A percentile compares a stretch with the other conserved stretches of the same genome.
Evolutionary conservation across 2,888 invertebrate genomes (phyloP).

Genomic region (Rugalucina vietnamica): DNA sequence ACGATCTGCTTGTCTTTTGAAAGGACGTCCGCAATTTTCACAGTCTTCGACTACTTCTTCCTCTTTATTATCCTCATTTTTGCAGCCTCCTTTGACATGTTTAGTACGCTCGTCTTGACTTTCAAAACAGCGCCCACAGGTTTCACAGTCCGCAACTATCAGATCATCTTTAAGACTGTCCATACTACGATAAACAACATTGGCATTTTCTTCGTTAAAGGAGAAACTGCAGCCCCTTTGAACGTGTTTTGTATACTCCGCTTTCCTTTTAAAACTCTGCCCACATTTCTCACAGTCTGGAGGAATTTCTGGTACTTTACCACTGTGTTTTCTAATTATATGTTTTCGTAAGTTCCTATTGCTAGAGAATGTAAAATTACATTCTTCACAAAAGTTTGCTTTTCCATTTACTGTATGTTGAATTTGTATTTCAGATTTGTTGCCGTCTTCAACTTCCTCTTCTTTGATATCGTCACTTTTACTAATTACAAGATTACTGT

Average conservation of each 20-base stretch:
- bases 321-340: neutral
- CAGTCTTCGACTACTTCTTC: neutral
- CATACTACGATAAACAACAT: too few species aligned
- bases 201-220: too few species aligned
- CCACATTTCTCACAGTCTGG: neutral
- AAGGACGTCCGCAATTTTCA: neutral
- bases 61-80: neutral
- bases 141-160: neutral
- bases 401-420: too few species aligned
- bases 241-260: neutral
- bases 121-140: neutral
- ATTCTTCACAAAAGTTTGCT: neutral
- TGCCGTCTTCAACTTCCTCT: too few species aligned
- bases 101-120: neutral
- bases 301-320: neutral
- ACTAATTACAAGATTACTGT: too few species aligned
- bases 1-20: neutral
- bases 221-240: too few species aligned
- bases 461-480: too few species aligned
- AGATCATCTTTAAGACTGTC: neutral
- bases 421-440: too few species aligned
- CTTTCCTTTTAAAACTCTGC: neutral
- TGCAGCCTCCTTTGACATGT: neutral
- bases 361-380: neutral
- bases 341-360: neutral